Evolutionary conservation across 2,888 invertebrate species (phyloP).

Genomic region (Euspilapteryx auroguttella): DNA sequence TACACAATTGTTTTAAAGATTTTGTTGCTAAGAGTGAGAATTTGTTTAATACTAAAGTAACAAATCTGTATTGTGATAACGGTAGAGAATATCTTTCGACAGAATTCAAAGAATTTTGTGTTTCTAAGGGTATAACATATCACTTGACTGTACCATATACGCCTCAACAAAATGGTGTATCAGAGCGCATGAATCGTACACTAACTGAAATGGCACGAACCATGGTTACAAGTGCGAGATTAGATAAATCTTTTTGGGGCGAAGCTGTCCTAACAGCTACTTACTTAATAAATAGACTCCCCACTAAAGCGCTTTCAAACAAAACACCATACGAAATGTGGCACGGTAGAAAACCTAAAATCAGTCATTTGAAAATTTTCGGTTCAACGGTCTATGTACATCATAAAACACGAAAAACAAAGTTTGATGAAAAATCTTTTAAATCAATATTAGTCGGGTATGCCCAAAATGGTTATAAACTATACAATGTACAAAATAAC

Average conservation of each 20-base stretch:
- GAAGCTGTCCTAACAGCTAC: not conserved
- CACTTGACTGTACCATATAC: slow-evolving; percentile 5
- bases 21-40: too few relatives aligned
- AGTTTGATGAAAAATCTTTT: slow-evolving; percentile 19
- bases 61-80: too few relatives aligned
- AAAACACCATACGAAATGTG: not conserved
- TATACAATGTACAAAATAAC: slow-evolving; percentile 15
- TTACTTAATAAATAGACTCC: not conserved
- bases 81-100: too few relatives aligned
- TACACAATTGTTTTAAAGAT: too few relatives aligned
- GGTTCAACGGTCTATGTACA: slow-evolving; percentile 17
- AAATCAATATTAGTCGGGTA: slow-evolving; percentile 19
- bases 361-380: slow-evolving; percentile 17
- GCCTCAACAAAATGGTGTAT: slow-evolving; percentile 5
- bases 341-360: slow-evolving; percentile 14
- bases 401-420: slow-evolving; percentile 15
- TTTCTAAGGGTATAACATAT: too few relatives aligned
- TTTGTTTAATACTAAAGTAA: too few relatives aligned
- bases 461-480: slow-evolving; percentile 21
- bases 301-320: not conserved
- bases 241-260: slow-evolving; percentile 2
- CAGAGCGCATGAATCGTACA: slow-evolving; percentile 6
- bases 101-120: too few relatives aligned
- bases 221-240: slow-evolving; percentile 4
- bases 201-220: slow-evolving; percentile 4